Evolutionary conservation across 2,888 invertebrate genomes (phyloP), one percentile per base, ranked within the genome.

Genomic region (Cephus sareptanus): DNA sequence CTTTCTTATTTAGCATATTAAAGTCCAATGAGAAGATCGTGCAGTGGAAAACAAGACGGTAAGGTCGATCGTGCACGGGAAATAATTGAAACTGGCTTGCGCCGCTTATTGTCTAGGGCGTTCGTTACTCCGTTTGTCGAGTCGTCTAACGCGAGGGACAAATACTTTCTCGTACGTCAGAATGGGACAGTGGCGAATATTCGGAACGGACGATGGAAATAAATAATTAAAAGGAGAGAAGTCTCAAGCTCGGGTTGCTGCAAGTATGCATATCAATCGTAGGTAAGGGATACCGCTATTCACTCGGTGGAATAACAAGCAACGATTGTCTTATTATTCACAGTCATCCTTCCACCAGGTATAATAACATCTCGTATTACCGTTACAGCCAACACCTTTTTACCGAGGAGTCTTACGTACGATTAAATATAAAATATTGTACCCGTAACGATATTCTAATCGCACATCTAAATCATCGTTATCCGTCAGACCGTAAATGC

Each of bases 231-330:
- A 3, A 1, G 13, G 9, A 9, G 3, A 23, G 9, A 23, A 23
- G 15, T 15, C 23, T 1, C 23, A 23, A 9, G 40, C 40, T 56
- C 40, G 40, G 40, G 23, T 1, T 56, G 40, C 15, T 15, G 9
- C 9, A 85, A 83, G 83, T 81, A 79, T 76, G 79, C 76, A 79
- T 82, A 82, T 85, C 82, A 83, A 86, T 86, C 85, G 81, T 81
- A 77, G 81, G 79, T 80, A 77, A 80, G 79, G 75, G 79, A 75
- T 78, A 84, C 86, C 85, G 85, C 86, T 86, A 85, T 69, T 30
- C 35, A 12, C 68, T 70, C 34, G 56, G 40, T 69, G 69, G 79
- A 77, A 74, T 80, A 77, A 76, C 74, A 77, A 77, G 74, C 77
- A 74, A 79, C 78, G 80, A 81, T 81, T 78, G 79, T 80, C 80